Evolutionary conservation across 37 sponge, comb jelly and placozoan genomes (phyloP), one percentile per base, ranked within the genome.

Genomic region (Halichondria panicea): DNA sequence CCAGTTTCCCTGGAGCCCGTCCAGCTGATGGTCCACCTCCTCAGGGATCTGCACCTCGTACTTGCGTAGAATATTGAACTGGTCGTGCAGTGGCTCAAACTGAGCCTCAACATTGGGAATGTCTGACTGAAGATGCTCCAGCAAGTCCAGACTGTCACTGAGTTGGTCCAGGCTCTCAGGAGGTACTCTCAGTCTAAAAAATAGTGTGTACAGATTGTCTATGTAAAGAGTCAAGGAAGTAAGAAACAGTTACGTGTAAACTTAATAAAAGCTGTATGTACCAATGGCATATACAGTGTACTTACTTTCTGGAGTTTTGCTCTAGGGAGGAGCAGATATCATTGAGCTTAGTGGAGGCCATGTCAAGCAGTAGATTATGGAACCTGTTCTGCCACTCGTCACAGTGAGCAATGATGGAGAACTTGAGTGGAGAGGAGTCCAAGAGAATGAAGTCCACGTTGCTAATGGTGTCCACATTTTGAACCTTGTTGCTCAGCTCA

Each of bases 401-500:
- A 39, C 94, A 93, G 78, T 99, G 96, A 38, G 92, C 56, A 8
- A 95, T 61, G 65, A 95, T 82, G 52, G 92, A 79, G 48, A 74
- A 72, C 80, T 96, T 96, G 70, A 99, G 96, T 5, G 94, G 92
- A 56, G 94, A 93, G 75, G 94, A 96, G 76, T 99, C 99, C 19
- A 99, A 81, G 70, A 99, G 79, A 15, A 99, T 87, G 54, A 96
- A 99, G 71, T 96, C 92, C 66, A 93, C 83, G 57, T 82, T 93
- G 58, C 75, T 79, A 32, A 96, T 80, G 28, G 99, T 96, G 71
- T 99, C 99, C 64, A 92, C 85, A 64, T 93, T 80, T 79, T 93
- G 94, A 46, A 89, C 94, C 50, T 92, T 94, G 67, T 88, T 88
- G 66, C 92, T 90, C 43, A 97, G 72, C 45, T 93, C 94, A 63